Conservation (phyloP, 2,797 vertebrate species). For the Syngnathus rostellatus region DNA sequence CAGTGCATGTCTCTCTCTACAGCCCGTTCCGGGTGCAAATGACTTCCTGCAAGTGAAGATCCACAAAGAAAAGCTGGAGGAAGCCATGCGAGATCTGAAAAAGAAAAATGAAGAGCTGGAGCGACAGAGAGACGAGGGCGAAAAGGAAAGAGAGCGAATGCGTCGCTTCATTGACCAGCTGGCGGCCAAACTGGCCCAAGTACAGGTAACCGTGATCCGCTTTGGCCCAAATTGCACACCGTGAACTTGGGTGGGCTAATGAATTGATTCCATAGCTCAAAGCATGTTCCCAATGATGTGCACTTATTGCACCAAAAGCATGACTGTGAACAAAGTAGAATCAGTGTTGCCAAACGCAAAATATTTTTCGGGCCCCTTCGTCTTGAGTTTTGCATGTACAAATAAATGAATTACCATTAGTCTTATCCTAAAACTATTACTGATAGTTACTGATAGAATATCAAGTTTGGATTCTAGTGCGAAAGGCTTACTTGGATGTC, state of each 20-base stretch:
- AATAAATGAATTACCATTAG: too few species aligned
- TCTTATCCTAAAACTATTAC: too few species aligned
- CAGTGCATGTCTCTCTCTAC: background rate
- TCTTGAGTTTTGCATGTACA: too few species aligned
- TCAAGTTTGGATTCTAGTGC: background rate
- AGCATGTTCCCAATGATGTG: background rate
- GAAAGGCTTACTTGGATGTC: conserved; percentile 13
- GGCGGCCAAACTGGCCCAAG: conserved; percentile 48
- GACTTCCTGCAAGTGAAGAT: conserved; percentile 68
- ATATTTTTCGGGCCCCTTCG: too few species aligned
- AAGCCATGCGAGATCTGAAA: conserved; percentile 61
- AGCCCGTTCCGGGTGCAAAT: conserved; percentile 64
- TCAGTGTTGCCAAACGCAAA: background rate
- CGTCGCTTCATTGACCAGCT: conserved; percentile 59
- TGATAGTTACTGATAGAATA: background rate
- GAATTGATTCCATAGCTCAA: background rate
- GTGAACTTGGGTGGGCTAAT: background rate
- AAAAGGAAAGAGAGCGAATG: conserved; percentile 59
- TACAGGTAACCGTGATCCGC: conserved; percentile 48
- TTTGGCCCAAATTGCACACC: background rate
- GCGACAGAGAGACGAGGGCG: conserved; percentile 54
- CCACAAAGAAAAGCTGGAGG: conserved; percentile 70
- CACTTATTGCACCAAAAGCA: background rate
- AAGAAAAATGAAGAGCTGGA: conserved; percentile 67
- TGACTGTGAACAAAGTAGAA: background rate